phyloP scores from a whole-genome alignment of 2,797 vertebrate genomes.

The Catharus ustulatus region DNA sequence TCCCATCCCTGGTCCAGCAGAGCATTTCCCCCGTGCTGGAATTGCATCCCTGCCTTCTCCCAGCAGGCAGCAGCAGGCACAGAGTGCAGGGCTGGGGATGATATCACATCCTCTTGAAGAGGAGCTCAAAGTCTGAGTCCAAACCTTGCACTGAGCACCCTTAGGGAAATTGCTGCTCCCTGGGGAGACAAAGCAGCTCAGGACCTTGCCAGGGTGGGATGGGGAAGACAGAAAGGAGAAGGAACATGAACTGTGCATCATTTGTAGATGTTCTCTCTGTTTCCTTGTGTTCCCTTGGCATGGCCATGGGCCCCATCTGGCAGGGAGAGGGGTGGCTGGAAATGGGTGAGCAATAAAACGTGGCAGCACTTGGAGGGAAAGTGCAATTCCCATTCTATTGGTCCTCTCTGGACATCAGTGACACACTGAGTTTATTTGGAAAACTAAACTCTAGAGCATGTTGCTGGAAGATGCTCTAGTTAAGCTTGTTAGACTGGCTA shows the following conservation, averaged over 20 bases:
- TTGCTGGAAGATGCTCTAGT: constrained; percentile 61
- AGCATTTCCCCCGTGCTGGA: not conserved
- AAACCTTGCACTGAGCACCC: not conserved
- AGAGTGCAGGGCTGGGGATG: not conserved
- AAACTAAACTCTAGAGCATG: constrained; percentile 74
- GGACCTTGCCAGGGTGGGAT: not conserved
- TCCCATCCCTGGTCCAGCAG: not conserved
- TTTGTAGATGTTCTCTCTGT: not conserved
- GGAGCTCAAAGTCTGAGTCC: not conserved
- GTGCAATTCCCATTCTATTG: constrained; percentile 76
- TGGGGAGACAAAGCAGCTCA: not conserved
- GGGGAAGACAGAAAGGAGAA: not conserved
- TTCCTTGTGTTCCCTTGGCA: constrained; percentile 23
- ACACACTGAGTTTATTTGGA: constrained; percentile 72
- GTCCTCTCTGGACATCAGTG: constrained; percentile 72
- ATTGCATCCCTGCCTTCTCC: not conserved
- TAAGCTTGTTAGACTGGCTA: constrained; percentile 54
- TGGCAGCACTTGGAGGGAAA: constrained; percentile 74
- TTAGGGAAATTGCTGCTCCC: not conserved
- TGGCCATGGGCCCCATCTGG: constrained; percentile 25
- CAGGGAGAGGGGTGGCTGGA: constrained; percentile 20
- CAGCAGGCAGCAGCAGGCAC: not conserved
- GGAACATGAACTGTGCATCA: not conserved
- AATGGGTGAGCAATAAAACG: constrained; percentile 60
- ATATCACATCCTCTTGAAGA: not conserved